A percentile compares a stretch with the other conserved stretches of the same genome.
These are phyloP conservation scores for Synodontis membranacea DNA, from an alignment of 2,113 vertebrate genomes.

Conservation along the genomic window DNA sequence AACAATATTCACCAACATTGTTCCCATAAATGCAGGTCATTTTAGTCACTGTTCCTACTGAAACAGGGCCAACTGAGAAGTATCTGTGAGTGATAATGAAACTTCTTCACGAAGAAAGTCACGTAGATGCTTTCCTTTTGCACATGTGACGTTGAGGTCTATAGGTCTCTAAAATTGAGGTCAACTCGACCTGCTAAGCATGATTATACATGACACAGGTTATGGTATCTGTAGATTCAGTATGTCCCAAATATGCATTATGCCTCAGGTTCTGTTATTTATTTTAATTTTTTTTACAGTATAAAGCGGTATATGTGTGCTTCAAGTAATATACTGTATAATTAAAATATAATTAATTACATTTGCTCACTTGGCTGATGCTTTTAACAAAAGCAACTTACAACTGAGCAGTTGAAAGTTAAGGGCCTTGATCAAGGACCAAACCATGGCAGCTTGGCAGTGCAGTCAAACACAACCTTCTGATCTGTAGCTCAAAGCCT, in stretches of 20 bases:
- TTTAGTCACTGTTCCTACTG: not conserved
- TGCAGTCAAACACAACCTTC: no score
- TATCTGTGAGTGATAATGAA: not conserved
- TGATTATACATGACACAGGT: not conserved
- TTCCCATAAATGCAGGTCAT: not conserved
- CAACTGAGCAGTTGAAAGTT: no score
- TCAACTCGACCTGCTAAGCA: not conserved
- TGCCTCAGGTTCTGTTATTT: not conserved
- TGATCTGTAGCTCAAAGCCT: not conserved
- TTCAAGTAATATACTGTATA: not conserved
- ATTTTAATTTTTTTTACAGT: not conserved
- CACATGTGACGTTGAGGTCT: no score
- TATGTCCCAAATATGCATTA: not conserved
- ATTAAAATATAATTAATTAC: not conserved
- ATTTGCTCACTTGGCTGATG: no score
- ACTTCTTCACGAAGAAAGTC: not conserved
- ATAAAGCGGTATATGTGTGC: not conserved
- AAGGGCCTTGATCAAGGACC: no score
- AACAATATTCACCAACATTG: not conserved
- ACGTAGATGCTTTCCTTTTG: not conserved
- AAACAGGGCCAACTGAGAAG: not conserved
- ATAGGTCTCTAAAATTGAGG: conserved; percentile 5
- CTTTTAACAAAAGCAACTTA: no score
- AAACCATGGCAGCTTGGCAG: no score
- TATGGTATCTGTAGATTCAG: not conserved